These are phyloP conservation scores for Setipinna tenuifilis DNA, from an alignment of 2,797 vertebrate species.

Conservation along the genomic window DNA sequence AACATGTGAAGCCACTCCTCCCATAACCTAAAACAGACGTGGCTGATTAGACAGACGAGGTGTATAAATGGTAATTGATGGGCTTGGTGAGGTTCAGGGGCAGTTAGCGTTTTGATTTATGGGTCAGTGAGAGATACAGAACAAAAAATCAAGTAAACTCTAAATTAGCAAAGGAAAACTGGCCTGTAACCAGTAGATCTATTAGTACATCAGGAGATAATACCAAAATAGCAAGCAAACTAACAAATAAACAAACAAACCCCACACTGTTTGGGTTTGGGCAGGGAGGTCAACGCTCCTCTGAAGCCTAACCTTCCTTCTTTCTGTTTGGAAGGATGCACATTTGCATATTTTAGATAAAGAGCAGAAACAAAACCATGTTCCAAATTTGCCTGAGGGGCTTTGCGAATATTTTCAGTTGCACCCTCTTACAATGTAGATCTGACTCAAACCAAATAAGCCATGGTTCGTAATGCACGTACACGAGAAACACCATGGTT, in stretches of 20 bases:
- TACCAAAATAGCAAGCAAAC: neutral
- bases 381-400: constrained; percentile 15
- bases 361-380: neutral
- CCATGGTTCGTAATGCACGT: neutral
- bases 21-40: constrained; percentile 51
- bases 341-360: neutral
- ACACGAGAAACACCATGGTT: neutral
- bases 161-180: neutral
- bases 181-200: neutral
- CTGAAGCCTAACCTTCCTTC: neutral
- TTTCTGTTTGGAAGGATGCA: neutral
- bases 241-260: neutral
- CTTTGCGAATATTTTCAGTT: neutral
- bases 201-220: neutral
- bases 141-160: neutral
- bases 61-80: constrained; percentile 51
- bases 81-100: constrained; percentile 36
- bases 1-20: constrained; percentile 54
- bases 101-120: neutral
- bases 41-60: constrained; percentile 45
- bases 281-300: neutral
- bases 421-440: neutral
- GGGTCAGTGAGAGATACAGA: neutral
- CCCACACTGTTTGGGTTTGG: neutral
- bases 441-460: neutral